Evolutionary conservation across 2,113 vertebrate genomes (phyloP).

Genomic region (Equus przewalskii): DNA sequence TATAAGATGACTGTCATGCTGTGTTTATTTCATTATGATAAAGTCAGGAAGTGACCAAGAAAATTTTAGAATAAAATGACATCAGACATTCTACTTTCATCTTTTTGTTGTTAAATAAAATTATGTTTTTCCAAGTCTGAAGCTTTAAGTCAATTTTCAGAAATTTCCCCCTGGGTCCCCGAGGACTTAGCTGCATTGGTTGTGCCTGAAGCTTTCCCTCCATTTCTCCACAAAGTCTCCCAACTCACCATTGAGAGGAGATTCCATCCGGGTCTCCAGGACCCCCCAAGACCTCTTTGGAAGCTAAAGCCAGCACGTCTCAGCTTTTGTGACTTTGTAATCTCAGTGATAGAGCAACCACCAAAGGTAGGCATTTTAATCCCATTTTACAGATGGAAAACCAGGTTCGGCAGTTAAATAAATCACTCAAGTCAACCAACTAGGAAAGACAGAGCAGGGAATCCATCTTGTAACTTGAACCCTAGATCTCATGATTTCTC

Average conservation of each 20-base stretch:
- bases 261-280: neutral
- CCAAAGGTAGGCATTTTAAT: neutral
- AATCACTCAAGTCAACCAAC: neutral
- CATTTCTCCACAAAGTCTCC: neutral
- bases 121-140: neutral
- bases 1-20: too few relatives aligned
- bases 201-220: accelerated
- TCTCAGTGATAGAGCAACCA: neutral
- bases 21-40: neutral
- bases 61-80: neutral
- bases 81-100: neutral
- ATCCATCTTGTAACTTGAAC: neutral
- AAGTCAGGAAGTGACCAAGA: neutral
- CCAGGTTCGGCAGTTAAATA: neutral
- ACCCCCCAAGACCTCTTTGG: neutral
- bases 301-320: too few relatives aligned
- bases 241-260: neutral
- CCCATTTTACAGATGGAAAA: neutral
- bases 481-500: neutral
- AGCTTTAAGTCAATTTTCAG: neutral
- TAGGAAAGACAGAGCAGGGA: neutral
- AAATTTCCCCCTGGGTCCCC: neutral
- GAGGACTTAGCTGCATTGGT: neutral
- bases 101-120: neutral
- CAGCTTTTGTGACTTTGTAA: neutral